These are phyloP conservation scores for Trichogramma pretiosum DNA, from an alignment of 1,140 invertebrate genomes.

Conservation along the genomic window DNA sequence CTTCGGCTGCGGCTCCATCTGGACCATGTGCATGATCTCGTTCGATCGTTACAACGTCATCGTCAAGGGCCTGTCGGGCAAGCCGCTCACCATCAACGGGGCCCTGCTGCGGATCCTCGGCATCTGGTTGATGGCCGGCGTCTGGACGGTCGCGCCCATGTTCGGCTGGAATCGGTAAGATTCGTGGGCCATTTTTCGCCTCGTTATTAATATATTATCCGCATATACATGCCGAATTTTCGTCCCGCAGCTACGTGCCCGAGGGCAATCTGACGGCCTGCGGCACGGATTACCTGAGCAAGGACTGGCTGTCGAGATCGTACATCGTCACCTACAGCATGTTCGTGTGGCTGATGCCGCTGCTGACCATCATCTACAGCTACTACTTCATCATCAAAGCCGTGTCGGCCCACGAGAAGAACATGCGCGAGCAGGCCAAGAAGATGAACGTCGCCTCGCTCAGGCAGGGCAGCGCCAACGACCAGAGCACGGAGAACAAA, in stretches of 20 bases:
- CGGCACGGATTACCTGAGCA: conserved; percentile 66
- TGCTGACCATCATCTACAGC: conserved; percentile 63
- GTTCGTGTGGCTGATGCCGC: conserved; percentile 61
- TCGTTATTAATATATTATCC: too few relatives aligned
- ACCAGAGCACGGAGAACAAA: conserved; percentile 64
- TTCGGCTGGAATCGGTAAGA: conserved; percentile 58
- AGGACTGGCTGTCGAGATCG: conserved; percentile 54
- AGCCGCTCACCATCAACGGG: conserved; percentile 58
- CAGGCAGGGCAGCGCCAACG: conserved; percentile 59
- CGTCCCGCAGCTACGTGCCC: conserved; percentile 52
- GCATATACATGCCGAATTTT: too few relatives aligned
- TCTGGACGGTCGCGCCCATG: conserved; percentile 62
- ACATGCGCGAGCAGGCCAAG: conserved; percentile 74
- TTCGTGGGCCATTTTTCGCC: conserved; percentile 2
- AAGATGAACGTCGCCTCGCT: conserved; percentile 78
- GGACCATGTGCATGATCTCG: conserved; percentile 74
- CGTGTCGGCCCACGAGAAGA: conserved; percentile 70
- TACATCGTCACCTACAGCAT: conserved; percentile 60
- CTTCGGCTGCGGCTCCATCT: conserved; percentile 72
- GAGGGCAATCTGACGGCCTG: conserved; percentile 75
- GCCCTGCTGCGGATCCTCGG: conserved; percentile 58
- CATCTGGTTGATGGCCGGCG: conserved; percentile 59
- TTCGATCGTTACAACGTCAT: conserved; percentile 80
- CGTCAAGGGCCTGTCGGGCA: conserved; percentile 56
- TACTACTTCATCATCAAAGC: conserved; percentile 72